Conservation (phyloP, 2,797 vertebrate species). For the Trichosurus vulpecula region DNA sequence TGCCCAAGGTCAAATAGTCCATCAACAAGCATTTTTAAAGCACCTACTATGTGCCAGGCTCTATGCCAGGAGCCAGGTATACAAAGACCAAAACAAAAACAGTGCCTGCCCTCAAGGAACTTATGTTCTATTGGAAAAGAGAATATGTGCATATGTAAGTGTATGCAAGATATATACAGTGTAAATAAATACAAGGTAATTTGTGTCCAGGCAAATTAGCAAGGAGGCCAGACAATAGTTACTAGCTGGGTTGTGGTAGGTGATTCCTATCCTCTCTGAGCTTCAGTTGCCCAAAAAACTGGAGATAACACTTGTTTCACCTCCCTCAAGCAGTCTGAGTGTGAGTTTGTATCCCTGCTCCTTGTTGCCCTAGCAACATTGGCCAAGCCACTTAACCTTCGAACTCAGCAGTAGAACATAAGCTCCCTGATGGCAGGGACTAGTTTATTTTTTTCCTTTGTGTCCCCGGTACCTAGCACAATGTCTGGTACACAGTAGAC, state of each 20-base stretch:
- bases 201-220: background rate
- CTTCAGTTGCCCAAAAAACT: background rate
- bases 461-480: background rate
- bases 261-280: background rate
- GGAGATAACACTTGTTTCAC: background rate
- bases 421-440: background rate
- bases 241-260: background rate
- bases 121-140: background rate
- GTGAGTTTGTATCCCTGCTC: background rate
- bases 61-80: background rate
- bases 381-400: background rate
- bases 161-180: background rate
- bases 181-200: background rate
- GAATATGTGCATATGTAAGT: background rate
- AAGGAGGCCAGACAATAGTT: background rate
- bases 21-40: background rate
- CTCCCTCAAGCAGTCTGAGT: background rate
- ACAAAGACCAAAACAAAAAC: background rate
- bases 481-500: background rate
- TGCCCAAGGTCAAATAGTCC: background rate
- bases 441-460: background rate
- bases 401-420: background rate
- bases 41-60: too few species aligned
- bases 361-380: background rate
- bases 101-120: background rate